These are phyloP conservation scores for Brotogeris chrysoptera DNA, from an alignment of 2,797 vertebrate genomes.

Conservation along the genomic window DNA sequence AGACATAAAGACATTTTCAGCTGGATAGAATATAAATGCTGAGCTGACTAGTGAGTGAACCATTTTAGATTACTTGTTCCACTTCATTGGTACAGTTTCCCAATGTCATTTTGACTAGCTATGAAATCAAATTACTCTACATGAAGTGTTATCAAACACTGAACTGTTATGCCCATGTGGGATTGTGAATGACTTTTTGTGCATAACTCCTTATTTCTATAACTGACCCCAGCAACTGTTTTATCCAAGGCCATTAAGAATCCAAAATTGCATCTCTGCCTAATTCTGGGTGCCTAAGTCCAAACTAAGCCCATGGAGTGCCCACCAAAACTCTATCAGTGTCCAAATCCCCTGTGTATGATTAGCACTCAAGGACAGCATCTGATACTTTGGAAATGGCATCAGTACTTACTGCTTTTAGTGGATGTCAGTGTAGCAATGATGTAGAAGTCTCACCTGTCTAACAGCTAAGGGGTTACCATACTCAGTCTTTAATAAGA, in stretches of 20 bases:
- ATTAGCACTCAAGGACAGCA: not conserved
- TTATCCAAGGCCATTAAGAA: not conserved
- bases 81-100: not conserved
- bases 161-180: not conserved
- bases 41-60: not conserved
- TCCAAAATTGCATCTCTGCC: not conserved
- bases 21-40: not conserved
- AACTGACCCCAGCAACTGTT: not conserved
- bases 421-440: not conserved
- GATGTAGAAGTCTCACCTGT: not conserved
- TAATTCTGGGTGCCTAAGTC: not conserved
- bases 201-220: not conserved
- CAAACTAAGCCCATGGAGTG: accelerated
- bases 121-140: not conserved
- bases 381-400: not conserved
- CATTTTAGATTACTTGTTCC: not conserved
- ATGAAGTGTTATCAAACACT: not conserved
- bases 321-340: not conserved
- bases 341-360: not conserved
- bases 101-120: not conserved
- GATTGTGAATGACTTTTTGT: not conserved
- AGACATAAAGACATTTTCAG: not conserved
- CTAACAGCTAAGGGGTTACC: not conserved
- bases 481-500: not conserved
- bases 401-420: not conserved